These are phyloP conservation scores for Todiramphus chloris DNA, from an alignment of 2,113 vertebrate species.

Conservation along the genomic window DNA sequence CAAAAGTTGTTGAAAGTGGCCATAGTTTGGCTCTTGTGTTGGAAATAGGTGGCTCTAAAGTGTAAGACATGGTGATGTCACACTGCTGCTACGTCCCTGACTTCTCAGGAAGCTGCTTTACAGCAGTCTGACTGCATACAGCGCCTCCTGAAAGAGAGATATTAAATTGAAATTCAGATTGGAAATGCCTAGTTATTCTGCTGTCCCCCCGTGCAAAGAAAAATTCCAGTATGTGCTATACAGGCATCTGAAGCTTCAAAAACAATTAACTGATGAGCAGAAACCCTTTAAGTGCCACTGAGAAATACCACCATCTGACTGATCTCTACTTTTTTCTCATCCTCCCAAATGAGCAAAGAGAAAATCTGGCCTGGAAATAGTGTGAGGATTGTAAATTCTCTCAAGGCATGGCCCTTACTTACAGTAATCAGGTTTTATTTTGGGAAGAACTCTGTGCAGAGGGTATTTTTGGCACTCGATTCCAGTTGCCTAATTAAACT, in stretches of 20 bases:
- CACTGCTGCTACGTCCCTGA: background rate
- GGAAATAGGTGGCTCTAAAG: background rate
- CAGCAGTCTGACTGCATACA: background rate
- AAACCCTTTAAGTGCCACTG: background rate
- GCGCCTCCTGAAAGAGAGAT: background rate
- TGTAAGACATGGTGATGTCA: background rate
- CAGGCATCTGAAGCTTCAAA: background rate
- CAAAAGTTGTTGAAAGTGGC: background rate
- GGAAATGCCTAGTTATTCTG: background rate
- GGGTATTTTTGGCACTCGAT: background rate
- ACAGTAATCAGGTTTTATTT: background rate
- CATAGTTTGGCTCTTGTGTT: background rate
- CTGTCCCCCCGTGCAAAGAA: background rate
- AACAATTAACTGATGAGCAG: background rate
- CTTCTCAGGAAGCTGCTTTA: background rate
- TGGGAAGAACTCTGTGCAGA: background rate
- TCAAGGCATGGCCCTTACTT: background rate
- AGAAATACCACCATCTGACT: background rate
- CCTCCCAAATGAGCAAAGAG: background rate
- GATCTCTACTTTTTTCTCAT: background rate
- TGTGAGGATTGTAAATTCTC: background rate
- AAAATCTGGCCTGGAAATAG: background rate
- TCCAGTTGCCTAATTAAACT: constrained; percentile 20
- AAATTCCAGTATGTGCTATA: background rate
- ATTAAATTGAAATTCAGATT: background rate